phyloP scores from a whole-genome alignment of 2,797 vertebrate species.

The Sphenopsis melanotis region DNA sequence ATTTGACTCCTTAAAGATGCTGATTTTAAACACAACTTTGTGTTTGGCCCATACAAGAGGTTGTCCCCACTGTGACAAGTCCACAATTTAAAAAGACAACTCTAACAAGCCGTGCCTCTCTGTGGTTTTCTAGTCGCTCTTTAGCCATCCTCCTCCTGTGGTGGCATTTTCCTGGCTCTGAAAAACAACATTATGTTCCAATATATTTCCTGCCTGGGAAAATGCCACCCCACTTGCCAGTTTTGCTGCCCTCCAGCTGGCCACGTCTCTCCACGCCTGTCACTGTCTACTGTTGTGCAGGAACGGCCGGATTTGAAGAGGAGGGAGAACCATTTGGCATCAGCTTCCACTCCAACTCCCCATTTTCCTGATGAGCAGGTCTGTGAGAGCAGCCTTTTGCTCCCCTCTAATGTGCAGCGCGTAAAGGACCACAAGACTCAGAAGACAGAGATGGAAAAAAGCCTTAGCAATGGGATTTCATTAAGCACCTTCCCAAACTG shows the following conservation, averaged over 20 bases:
- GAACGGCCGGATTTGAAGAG: neutral
- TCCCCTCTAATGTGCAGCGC: neutral
- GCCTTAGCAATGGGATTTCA: neutral
- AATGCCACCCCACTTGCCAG: neutral
- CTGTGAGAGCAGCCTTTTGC: neutral
- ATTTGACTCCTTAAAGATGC: neutral
- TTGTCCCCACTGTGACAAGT: neutral
- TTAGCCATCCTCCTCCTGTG: neutral
- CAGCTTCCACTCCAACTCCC: neutral
- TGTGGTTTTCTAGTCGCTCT: rapidly evolving
- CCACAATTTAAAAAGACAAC: neutral
- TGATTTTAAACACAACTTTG: neutral
- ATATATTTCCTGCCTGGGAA: conserved; percentile 27
- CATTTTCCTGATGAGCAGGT: neutral
- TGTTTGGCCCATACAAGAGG: rapidly evolving
- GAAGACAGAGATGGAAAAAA: neutral
- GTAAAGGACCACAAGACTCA: neutral
- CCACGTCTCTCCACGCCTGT: neutral
- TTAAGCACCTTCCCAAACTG: neutral
- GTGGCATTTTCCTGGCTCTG: neutral
- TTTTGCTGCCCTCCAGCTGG: conserved; percentile 44
- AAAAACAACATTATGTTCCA: conserved; percentile 13
- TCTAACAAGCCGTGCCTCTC: neutral
- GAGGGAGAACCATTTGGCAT: neutral
- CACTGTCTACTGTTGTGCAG: neutral